Percentiles rank a stretch among this genome's conserved stretches.
phyloP scores from a whole-genome alignment of 2,888 invertebrate species.

The Euspilapteryx auroguttella region DNA sequence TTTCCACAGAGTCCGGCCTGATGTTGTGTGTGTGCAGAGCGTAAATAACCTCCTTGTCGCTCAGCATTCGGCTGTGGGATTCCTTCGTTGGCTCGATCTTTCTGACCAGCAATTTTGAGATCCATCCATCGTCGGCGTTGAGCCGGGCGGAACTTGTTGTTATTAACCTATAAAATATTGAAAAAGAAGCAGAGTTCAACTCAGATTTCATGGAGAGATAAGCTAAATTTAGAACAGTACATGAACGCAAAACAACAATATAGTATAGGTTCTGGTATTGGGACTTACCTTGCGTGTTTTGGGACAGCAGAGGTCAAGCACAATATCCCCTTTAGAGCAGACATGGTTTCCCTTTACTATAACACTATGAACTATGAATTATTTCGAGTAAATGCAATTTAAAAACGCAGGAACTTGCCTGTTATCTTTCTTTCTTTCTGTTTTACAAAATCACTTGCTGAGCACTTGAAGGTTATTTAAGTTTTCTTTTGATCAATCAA shows the following conservation, averaged over 20 bases:
- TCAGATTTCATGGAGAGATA: conserved; percentile 18
- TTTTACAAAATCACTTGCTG: too few species aligned
- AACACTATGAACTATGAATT: not conserved
- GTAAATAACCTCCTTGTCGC: conserved; percentile 94
- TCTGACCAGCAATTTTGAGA: conserved; percentile 85
- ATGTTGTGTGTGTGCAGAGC: conserved; percentile 95
- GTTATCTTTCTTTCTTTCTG: too few species aligned
- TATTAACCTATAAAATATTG: conserved; percentile 35
- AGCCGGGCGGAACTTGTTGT: conserved; percentile 31
- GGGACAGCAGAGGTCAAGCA: conserved; percentile 26
- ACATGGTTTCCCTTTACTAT: conserved; percentile 31
- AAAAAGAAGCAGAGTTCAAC: conserved; percentile 11
- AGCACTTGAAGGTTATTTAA: too few species aligned
- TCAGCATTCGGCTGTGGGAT: conserved; percentile 94
- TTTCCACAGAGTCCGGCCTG: conserved; percentile 82
- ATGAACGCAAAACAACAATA: conserved; percentile 3
- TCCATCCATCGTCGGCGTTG: conserved; percentile 74
- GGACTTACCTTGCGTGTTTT: conserved; percentile 44
- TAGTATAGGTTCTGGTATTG: too few species aligned
- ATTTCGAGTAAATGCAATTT: not conserved
- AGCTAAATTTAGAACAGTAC: conserved; percentile 8
- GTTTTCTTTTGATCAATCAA: too few species aligned
- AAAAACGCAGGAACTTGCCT: not conserved
- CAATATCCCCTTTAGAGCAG: conserved; percentile 36
- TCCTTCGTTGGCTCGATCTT: conserved; percentile 94